Evolutionary conservation across 2,888 invertebrate species (phyloP).

Genomic region (Platerodrilus igneus): DNA sequence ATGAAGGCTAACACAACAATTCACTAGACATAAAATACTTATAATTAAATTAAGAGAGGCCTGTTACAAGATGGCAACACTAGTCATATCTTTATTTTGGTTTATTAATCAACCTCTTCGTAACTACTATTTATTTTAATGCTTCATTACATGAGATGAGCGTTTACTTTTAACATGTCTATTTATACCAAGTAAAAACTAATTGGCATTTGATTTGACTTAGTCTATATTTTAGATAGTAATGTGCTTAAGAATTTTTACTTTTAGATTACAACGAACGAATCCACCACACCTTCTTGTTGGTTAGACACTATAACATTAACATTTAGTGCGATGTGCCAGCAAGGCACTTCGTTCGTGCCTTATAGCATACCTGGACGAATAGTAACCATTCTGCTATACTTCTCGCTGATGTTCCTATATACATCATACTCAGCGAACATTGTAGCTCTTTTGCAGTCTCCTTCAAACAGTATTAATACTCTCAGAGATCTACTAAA

Average conservation of each 20-base stretch:
- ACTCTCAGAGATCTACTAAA: conserved; percentile 60
- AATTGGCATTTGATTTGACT: conserved; percentile 4
- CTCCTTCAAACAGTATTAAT: conserved; percentile 64
- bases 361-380: conserved; percentile 50
- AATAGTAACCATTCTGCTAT: conserved; percentile 59
- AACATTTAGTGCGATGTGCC: conserved; percentile 56
- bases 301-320: conserved; percentile 54
- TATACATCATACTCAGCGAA: conserved; percentile 74
- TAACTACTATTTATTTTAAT: too few relatives aligned
- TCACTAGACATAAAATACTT: too few relatives aligned
- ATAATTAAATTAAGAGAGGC: too few relatives aligned
- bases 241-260: background rate
- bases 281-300: conserved; percentile 30
- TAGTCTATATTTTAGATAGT: background rate
- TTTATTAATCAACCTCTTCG: too few relatives aligned
- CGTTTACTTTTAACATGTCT: background rate
- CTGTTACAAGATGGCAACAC: too few relatives aligned
- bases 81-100: too few relatives aligned
- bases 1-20: too few relatives aligned
- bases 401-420: conserved; percentile 62
- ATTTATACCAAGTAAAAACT: conserved; percentile 8
- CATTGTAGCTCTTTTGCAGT: conserved; percentile 69
- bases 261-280: conserved; percentile 14
- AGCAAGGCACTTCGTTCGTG: conserved; percentile 56
- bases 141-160: too few relatives aligned